Conservation (phyloP, 1,140 invertebrate genomes). For the Drosophila repleta region DNA sequence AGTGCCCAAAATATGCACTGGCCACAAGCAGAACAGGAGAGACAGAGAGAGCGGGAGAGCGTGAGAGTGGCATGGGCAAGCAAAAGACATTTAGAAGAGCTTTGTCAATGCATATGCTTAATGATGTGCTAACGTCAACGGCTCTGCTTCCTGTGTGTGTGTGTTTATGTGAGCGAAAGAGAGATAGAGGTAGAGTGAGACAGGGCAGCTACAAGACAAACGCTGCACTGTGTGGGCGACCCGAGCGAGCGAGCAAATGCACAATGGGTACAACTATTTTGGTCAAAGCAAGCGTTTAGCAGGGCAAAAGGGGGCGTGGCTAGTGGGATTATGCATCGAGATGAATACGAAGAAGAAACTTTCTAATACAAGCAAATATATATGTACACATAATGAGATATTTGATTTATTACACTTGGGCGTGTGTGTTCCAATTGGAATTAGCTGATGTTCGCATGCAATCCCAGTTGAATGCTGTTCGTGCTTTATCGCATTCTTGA, state of each 20-base stretch:
- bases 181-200: background rate
- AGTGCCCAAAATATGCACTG: conserved; percentile 17
- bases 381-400: background rate
- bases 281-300: conserved; percentile 25
- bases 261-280: conserved; percentile 44
- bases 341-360: conserved; percentile 11
- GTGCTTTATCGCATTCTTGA: conserved; percentile 19
- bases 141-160: conserved; percentile 26
- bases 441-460: conserved; percentile 2
- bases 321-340: background rate
- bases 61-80: background rate
- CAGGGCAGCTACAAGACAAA: conserved; percentile 14
- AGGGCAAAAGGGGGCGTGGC: background rate
- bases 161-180: background rate
- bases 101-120: conserved; percentile 37
- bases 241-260: conserved; percentile 16
- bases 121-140: conserved; percentile 40
- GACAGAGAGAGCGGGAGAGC: background rate
- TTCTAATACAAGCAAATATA: background rate
- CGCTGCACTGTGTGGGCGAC: conserved; percentile 28
- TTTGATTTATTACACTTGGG: background rate
- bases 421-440: conserved; percentile 3
- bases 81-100: background rate
- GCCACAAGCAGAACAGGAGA: background rate
- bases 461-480: conserved; percentile 5